Evolutionary conservation across 1,140 invertebrate genomes (phyloP), one percentile per base, ranked within the genome.

Genomic region (Zaprionus nigranus): DNA sequence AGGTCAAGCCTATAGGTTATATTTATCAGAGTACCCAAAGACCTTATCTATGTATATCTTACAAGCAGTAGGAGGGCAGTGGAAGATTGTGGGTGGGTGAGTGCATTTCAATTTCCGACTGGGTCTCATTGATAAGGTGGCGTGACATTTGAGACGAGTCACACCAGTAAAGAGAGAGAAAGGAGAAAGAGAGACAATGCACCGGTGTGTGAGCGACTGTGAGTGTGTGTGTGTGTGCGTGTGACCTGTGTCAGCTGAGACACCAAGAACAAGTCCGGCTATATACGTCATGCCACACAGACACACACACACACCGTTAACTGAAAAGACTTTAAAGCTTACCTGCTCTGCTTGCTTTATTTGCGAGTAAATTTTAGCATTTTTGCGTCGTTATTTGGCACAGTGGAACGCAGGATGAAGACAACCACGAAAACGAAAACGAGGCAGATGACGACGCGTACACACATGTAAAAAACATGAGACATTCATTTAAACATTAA

Each of bases 51-150:
- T 30, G 28, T 30, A 30, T 75, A 43, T 70, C 64, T 63, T 5
- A 51, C 13, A 34, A 56, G 30, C 6, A 56, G 53, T 22, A 51
- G 46, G 11, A 11, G 46, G 28, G 7, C 7, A 30, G 28, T 30
- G 28, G 22, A 12, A 49, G 20, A 13, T 20, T 7, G 17, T 4
- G 20, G 3, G 46, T 20, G 46, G 40, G n/a, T 17, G 6, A 46
- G 2, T 67, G 36, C 71, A 69, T 57, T 58, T 58, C n/a, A 11
- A 66, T 43, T 60, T 38, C 26, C 30, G 26, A 43, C 34, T 60
- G 17, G 64, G 65, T 36, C 40, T 46, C 76, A 72, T 82, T 83
- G 81, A 84, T 84, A 79, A 84, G 81, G 81, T 84, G 81, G 81
- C 81, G 81, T 84, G 81, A 83, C 73, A 80, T 80, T 77, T 65